A percentile compares a stretch with the other conserved stretches of the same genome.
These are phyloP conservation scores for Galeruca laticollis DNA, from an alignment of 2,888 invertebrate genomes.

Conservation along the genomic window DNA sequence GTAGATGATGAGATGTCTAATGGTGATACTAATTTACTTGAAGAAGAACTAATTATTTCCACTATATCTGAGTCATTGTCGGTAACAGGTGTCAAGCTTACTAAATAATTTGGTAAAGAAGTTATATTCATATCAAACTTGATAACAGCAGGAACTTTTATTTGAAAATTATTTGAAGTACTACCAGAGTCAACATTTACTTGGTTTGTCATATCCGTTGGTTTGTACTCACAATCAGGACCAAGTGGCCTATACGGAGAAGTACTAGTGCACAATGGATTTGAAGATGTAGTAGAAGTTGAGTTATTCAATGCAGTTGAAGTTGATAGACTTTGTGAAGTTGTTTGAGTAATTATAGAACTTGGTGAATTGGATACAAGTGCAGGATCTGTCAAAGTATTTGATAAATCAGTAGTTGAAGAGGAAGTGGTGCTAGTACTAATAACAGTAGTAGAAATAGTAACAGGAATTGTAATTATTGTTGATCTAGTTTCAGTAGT, in stretches of 20 bases:
- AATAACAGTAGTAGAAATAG: conserved; percentile 1
- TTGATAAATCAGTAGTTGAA: neutral
- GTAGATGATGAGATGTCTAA: neutral
- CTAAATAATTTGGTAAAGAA: conserved; percentile 24
- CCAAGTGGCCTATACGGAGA: conserved; percentile 10
- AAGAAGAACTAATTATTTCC: conserved; percentile 27
- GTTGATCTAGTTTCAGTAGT: neutral
- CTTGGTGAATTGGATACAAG: neutral
- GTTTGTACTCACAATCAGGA: conserved; percentile 15
- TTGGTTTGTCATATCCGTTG: neutral
- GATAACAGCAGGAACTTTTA: conserved; percentile 32
- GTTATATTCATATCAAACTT: conserved; percentile 38
- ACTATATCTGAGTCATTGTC: conserved; percentile 24
- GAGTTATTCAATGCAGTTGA: neutral
- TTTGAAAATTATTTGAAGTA: conserved; percentile 15
- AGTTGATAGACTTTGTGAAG: neutral
- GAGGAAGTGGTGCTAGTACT: neutral
- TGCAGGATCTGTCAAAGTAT: too few species aligned
- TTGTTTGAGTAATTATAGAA: neutral
- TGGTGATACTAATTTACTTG: conserved; percentile 9
- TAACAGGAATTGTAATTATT: neutral
- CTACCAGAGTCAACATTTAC: conserved; percentile 4
- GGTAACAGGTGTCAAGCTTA: conserved; percentile 20
- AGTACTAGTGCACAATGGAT: neutral
- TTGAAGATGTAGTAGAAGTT: neutral